These are phyloP conservation scores for Pyrgilauda ruficollis DNA, from an alignment of 2,113 vertebrate genomes.

Conservation along the genomic window DNA sequence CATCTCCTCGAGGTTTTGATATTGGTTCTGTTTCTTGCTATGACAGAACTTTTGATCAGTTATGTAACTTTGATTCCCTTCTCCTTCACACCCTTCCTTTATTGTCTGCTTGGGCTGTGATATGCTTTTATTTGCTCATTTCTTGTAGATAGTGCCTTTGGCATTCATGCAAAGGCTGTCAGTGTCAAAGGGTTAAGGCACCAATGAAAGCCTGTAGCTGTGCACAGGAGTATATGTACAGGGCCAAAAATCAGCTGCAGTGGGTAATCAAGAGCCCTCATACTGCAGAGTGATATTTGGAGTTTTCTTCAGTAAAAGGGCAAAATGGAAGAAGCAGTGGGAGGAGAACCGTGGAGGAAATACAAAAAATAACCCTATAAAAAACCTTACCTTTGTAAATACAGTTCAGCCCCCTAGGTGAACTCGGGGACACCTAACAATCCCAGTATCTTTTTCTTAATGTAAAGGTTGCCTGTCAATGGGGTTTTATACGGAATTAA, in stretches of 20 bases:
- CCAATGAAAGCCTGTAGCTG: neutral
- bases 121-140: neutral
- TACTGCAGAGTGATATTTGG: neutral
- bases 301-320: neutral
- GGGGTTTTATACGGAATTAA: constrained; percentile 53
- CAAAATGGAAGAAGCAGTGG: neutral
- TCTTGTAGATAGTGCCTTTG: neutral
- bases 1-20: neutral
- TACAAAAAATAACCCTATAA: neutral
- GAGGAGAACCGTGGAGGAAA: neutral
- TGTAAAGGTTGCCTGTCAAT: constrained; percentile 44
- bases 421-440: neutral
- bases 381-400: neutral
- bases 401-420: neutral
- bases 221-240: neutral
- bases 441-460: constrained; percentile 5
- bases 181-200: neutral
- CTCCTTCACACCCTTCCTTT: neutral
- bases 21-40: neutral
- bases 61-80: neutral
- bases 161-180: neutral
- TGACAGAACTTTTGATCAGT: neutral
- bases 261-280: accelerated
- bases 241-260: neutral
- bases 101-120: neutral